Evolutionary conservation across 2,888 invertebrate genomes (phyloP).

Genomic region (Catotricha subobsoleta): DNA sequence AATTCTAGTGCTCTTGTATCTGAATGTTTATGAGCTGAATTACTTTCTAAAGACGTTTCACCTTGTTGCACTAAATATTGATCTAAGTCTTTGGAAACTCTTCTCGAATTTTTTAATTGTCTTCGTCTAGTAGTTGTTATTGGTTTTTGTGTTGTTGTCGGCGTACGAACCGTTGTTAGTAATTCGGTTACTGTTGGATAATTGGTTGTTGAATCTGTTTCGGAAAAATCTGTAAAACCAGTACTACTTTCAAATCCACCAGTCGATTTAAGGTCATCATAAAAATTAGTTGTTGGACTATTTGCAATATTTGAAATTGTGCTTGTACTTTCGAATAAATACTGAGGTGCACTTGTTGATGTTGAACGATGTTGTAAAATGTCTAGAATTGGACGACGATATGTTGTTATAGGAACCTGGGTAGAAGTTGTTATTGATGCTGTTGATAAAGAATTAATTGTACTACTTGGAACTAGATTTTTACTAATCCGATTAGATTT

Average conservation of each 20-base stretch:
- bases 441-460: neutral
- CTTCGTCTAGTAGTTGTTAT: constrained; percentile 14
- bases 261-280: neutral
- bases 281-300: neutral
- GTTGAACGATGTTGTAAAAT: neutral
- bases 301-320: neutral
- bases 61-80: constrained; percentile 16
- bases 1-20: constrained; percentile 66
- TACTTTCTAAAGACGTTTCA: constrained; percentile 21
- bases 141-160: constrained; percentile 14
- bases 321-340: neutral
- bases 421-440: constrained; percentile 13
- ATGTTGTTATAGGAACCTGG: constrained; percentile 5
- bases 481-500: constrained; percentile 16
- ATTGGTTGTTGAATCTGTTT: constrained; percentile 14
- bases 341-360: neutral
- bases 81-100: constrained; percentile 12
- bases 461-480: neutral
- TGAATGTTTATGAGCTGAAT: constrained; percentile 36
- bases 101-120: constrained; percentile 13
- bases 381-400: constrained; percentile 3
- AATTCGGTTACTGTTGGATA: constrained; percentile 25
- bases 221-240: neutral
- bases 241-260: neutral
- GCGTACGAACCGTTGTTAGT: constrained; percentile 23